Evolutionary conservation across 2,113 vertebrate genomes (phyloP).

Genomic region (Notothenia rossii): DNA sequence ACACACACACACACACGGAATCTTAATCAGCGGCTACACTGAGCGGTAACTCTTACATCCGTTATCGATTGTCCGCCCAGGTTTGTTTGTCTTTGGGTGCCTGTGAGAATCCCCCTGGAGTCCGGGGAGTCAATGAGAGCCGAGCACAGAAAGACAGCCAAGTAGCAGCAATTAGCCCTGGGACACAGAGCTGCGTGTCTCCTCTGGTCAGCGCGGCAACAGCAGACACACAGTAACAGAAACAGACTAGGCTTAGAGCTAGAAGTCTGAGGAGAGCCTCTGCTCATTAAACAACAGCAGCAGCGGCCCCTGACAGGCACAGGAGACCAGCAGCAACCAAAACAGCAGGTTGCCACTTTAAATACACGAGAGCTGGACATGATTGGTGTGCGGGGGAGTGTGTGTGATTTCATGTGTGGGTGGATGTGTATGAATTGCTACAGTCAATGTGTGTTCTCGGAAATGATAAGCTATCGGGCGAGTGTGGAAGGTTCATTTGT

Average conservation of each 20-base stretch:
- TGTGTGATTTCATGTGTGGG: slow-evolving; percentile 26
- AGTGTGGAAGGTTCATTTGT: slow-evolving; percentile 39
- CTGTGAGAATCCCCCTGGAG: slow-evolving; percentile 69
- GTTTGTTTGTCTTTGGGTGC: slow-evolving; percentile 82
- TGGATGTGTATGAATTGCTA: slow-evolving; percentile 5
- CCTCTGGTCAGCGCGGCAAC: slow-evolving; percentile 63
- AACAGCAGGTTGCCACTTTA: slow-evolving; percentile 64
- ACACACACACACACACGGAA: slow-evolving; percentile 51
- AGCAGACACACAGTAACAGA: slow-evolving; percentile 53
- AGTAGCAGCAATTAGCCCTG: slow-evolving; percentile 78
- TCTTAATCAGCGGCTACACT: slow-evolving; percentile 75
- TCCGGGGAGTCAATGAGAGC: slow-evolving; percentile 75
- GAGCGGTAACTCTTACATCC: slow-evolving; percentile 75
- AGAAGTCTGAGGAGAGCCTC: slow-evolving; percentile 35
- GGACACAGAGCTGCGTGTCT: slow-evolving; percentile 69
- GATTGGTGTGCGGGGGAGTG: slow-evolving; percentile 21
- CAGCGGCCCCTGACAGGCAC: slow-evolving; percentile 56
- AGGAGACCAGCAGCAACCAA: slow-evolving; percentile 36
- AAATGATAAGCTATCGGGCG: slow-evolving; percentile 27
- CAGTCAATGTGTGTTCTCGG: slow-evolving; percentile 9
- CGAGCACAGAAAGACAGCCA: slow-evolving; percentile 68
- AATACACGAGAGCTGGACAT: slow-evolving; percentile 51
- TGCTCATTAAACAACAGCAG: slow-evolving; percentile 68
- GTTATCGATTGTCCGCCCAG: slow-evolving; percentile 77
- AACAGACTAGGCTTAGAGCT: slow-evolving; percentile 35